phyloP scores from a whole-genome alignment of 92 coral and sea anemone genomes.

The Epizoanthus illoricatus region DNA sequence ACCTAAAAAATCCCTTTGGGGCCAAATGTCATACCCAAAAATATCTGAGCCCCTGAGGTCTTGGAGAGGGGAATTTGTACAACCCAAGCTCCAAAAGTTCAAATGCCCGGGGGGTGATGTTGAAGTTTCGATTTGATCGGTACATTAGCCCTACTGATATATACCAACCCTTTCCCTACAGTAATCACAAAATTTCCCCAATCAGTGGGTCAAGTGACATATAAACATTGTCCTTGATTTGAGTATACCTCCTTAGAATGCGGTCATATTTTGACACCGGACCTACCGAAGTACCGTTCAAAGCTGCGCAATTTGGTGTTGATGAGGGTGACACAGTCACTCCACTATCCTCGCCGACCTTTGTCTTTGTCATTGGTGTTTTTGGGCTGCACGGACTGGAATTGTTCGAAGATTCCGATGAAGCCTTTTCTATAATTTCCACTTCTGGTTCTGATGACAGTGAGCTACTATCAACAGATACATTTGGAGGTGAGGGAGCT shows the following conservation, averaged over 20 bases:
- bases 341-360: neutral
- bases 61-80: no score
- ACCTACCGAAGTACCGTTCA: slow-evolving; percentile 13
- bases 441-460: neutral
- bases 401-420: neutral
- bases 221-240: no score
- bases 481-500: slow-evolving; percentile 74
- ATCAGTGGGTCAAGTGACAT: no score
- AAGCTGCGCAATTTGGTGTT: neutral
- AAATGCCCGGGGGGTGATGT: no score
- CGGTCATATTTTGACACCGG: neutral
- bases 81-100: no score
- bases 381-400: neutral
- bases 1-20: no score
- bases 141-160: no score
- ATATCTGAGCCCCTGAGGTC: no score
- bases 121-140: no score
- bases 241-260: neutral
- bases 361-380: neutral
- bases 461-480: neutral
- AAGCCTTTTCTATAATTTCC: neutral
- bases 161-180: no score
- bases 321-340: neutral
- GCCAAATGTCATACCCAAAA: no score
- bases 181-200: no score